Conservation (phyloP, 2,113 vertebrate genomes). For the Stegostoma tigrinum region DNA sequence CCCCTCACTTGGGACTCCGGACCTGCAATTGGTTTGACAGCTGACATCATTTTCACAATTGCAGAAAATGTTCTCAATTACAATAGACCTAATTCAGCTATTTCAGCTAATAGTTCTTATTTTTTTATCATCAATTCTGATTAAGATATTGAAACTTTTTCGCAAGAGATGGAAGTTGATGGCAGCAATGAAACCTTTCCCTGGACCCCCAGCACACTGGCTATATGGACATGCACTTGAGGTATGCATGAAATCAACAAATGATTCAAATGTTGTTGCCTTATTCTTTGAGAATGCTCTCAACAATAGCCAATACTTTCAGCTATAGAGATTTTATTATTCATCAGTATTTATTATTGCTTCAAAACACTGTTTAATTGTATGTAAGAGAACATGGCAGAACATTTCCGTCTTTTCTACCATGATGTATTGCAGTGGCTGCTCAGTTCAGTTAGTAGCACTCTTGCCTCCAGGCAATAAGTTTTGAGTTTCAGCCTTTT, state of each 20-base stretch:
- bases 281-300: not conserved
- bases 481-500: not conserved
- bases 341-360: not conserved
- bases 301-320: not conserved
- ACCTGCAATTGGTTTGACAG: not conserved
- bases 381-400: not conserved
- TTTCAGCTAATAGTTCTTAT: conserved; percentile 51
- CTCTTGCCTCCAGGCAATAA: not conserved
- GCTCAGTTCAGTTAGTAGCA: not conserved
- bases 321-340: not conserved
- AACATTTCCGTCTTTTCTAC: not conserved
- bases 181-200: conserved; percentile 55
- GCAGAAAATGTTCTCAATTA: conserved; percentile 41
- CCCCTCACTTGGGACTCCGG: not conserved
- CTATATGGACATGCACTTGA: conserved; percentile 61
- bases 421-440: not conserved
- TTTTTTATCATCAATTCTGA: conserved; percentile 49
- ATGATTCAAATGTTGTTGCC: not conserved
- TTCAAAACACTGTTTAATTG: not conserved
- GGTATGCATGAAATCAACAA: conserved; percentile 48
- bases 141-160: conserved; percentile 54
- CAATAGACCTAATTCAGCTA: conserved; percentile 47
- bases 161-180: conserved; percentile 50
- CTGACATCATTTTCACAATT: not conserved
- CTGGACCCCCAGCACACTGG: conserved; percentile 65